Base-by-base conservation (phyloP, 1,140 invertebrate genomes). In the Lanistes nyassanus region DNA sequence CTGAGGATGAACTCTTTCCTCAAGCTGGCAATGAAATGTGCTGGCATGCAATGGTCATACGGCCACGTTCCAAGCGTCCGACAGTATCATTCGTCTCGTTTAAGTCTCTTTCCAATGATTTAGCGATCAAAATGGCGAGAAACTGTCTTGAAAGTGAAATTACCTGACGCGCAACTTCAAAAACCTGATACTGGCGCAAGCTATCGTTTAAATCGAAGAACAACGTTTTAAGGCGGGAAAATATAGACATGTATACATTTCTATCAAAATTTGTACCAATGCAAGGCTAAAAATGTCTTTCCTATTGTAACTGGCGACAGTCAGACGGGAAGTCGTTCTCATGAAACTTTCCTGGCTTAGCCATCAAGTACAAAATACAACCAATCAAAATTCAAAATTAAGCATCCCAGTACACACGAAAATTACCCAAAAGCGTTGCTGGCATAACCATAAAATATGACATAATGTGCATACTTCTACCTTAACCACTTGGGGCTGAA, bases 281-380 rank as follows among this genome's bases (percentile, higher is more conserved):
- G 58, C 60, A 66, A 75, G 64, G 73, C 39, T 65, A 47, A 71
- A 70, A 78, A 78, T 78, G 82, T 83, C 77, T 80, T 80, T 73
- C 72, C 76, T 81, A 83, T 82, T 83, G 82, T 81, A 79, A 78
- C 77, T 83, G 84, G 84, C 84, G 84, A 85, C 84, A 85, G 81
- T 80, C 78, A 79, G 84, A 83, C 84, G 80, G 80, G 79, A 82
- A 75, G 78, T 65, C 73, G 77, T 68, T 51, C 68, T 37, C 55
- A 58, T 65, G 58, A 72, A 78, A 75, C 67, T 72, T 66, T 68
- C 51, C 26, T 65, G n/a, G n/a, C n/a, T n/a, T n/a, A n/a, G n/a
- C n/a, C n/a, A n/a, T n/a, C n/a, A n/a, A n/a, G n/a, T n/a, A n/a
- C n/a, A n/a, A n/a, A n/a, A n/a, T n/a, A n/a, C n/a, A n/a, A n/a